Percentiles rank a stretch among this genome's conserved stretches.
Conservation (phyloP, 2,797 vertebrate genomes). For the Peromyscus aztecus region DNA sequence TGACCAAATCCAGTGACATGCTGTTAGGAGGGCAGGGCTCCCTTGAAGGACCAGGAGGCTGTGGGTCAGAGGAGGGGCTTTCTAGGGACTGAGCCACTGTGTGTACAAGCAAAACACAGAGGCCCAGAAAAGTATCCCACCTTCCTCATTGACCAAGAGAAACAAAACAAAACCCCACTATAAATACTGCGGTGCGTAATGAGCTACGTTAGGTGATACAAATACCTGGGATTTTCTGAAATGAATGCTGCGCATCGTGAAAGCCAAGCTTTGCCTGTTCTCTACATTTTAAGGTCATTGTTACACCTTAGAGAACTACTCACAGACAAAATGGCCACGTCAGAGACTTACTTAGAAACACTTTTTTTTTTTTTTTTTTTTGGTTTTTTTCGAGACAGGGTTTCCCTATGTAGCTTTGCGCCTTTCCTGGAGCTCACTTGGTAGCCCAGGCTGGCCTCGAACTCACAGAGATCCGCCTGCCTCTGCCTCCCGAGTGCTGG, state of each 20-base stretch:
- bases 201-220: background rate
- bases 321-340: slow-evolving; percentile 5
- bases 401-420: no score
- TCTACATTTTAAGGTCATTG: slow-evolving; percentile 39
- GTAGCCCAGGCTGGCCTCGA: no score
- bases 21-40: background rate
- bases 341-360: slow-evolving; percentile 8
- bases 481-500: no score
- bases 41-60: background rate
- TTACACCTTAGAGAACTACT: background rate
- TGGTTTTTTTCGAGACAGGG: no score
- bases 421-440: no score
- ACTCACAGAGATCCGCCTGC: no score
- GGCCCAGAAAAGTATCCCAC: background rate
- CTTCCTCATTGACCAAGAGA: background rate
- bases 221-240: slow-evolving; percentile 1
- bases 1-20: background rate
- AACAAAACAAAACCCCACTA: background rate
- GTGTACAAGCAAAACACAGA: background rate
- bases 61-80: background rate
- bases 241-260: background rate
- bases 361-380: no score
- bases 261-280: slow-evolving; percentile 29
- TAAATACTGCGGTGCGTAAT: background rate
- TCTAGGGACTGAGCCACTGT: background rate